Base-by-base conservation (phyloP, 2,888 invertebrate genomes). In the Meta bourneti region DNA sequence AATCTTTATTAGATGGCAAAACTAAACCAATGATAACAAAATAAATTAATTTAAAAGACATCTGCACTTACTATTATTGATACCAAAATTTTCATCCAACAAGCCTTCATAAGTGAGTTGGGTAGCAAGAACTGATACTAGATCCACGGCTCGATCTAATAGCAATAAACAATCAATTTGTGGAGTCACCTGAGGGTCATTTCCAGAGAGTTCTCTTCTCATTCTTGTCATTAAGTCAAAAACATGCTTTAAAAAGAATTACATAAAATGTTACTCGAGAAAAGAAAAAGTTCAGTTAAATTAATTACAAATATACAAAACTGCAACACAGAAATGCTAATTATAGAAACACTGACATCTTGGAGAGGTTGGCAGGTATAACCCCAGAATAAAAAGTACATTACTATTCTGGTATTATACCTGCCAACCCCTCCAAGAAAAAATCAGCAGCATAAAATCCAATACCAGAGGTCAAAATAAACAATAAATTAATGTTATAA, bases 21-120 rank as follows among this genome's bases (percentile, higher is more conserved):
- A 69, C 16, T 69, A 69, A 5, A 69, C 16, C 16, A 13, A 69
- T 13, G 11, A 69, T 1, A 61, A 13, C 5, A 71, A 34, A 34
- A 34, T 13, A 16, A 5, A 61, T 0, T 48, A 80, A 16, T 54
- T 69, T 34, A 34, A 34, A 34, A 34, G 34, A 34, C 4, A 4
- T 4, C 34, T 20, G 6, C 9, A 91, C 90, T 89, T 93, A 86
- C 93, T 93, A 79, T 94, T 93, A 61, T 93, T 91, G 13, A 94
- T 93, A n/a, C 93, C 94, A 95, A 97, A 99, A 90, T 98, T 96
- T 95, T 99, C 99, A 95, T 99, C 99, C 93, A 99, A 98, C 8
- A 99, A 96, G 5, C 99, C 99, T 95, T 99, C 99, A 94, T 99
- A 99, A 0, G 99, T 99, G 69, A 99, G 96, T 94, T 99, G 99